These are phyloP conservation scores for Prunella fulvescens DNA, from an alignment of 2,113 vertebrate genomes.

Conservation along the genomic window DNA sequence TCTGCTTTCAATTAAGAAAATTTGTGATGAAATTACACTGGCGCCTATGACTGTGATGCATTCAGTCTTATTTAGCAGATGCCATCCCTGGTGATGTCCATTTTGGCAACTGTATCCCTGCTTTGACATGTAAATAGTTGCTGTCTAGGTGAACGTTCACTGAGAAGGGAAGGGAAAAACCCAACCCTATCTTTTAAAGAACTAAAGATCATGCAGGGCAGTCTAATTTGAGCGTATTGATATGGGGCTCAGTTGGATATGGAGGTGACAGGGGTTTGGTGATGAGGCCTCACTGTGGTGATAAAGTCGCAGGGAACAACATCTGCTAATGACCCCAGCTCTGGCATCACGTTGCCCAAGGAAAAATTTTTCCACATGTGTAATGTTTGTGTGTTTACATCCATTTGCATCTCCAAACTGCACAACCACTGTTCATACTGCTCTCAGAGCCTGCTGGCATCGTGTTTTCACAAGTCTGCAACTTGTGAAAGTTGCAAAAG, in stretches of 20 bases:
- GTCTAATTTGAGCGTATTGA: background rate
- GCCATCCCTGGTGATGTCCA: background rate
- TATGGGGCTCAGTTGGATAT: background rate
- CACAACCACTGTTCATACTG: background rate
- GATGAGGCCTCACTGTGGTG: background rate
- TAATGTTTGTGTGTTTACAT: background rate
- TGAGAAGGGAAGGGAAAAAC: background rate
- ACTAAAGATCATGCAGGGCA: background rate
- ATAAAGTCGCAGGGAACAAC: background rate
- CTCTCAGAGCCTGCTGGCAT: background rate
- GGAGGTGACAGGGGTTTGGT: background rate
- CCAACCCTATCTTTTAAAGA: background rate
- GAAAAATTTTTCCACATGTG: background rate
- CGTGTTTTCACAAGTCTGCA: background rate
- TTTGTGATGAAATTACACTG: constrained; percentile 2
- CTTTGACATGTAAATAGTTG: background rate
- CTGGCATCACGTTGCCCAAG: rapidly evolving
- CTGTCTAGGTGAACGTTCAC: background rate
- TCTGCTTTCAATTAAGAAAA: constrained; percentile 26
- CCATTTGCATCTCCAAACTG: background rate
- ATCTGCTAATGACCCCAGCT: background rate
- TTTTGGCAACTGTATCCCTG: background rate
- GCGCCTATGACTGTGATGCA: background rate
- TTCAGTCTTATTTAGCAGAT: background rate
- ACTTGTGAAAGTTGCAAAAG: too few species aligned